These are phyloP conservation scores for Notothenia rossii DNA, from an alignment of 2,113 vertebrate species.

Conservation along the genomic window DNA sequence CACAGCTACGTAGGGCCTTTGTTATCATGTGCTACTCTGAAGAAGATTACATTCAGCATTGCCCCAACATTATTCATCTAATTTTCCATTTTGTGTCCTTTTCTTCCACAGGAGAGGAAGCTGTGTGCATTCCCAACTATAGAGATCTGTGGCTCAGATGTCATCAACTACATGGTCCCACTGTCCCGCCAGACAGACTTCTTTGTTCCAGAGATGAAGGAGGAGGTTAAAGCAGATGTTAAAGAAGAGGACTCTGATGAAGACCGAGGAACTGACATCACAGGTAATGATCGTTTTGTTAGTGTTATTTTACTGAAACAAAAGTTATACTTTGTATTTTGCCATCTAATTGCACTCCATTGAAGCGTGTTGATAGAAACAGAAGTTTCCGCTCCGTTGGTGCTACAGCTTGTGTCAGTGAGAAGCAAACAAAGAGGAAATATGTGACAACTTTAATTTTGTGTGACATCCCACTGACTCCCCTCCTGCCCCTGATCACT, in stretches of 20 bases:
- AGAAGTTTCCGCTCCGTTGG: neutral
- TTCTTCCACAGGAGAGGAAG: slow-evolving; percentile 88
- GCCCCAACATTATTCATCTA: neutral
- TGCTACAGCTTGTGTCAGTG: slow-evolving; percentile 8
- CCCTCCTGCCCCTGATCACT: slow-evolving; percentile 19
- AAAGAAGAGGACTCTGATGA: slow-evolving; percentile 85
- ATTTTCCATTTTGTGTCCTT: slow-evolving; percentile 13
- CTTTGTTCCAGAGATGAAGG: slow-evolving; percentile 94
- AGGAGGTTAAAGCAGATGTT: slow-evolving; percentile 83
- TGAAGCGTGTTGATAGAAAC: slow-evolving; percentile 10
- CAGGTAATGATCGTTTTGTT: slow-evolving; percentile 81
- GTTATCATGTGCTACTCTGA: too few relatives aligned
- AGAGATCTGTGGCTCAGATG: slow-evolving; percentile 90
- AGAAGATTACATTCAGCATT: too few relatives aligned
- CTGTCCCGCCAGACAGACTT: slow-evolving; percentile 93
- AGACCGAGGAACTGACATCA: slow-evolving; percentile 86
- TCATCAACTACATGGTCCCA: slow-evolving; percentile 93
- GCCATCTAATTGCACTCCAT: neutral
- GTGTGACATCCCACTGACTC: neutral
- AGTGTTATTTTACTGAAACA: neutral
- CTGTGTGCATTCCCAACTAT: slow-evolving; percentile 92
- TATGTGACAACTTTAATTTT: slow-evolving; percentile 28
- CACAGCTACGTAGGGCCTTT: too few relatives aligned
- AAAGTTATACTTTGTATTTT: neutral
- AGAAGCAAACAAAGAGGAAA: slow-evolving; percentile 27